A percentile compares a stretch with the other conserved stretches of the same genome.
Conservation (phyloP, 2,888 invertebrate species). For the Idaea aversata region DNA sequence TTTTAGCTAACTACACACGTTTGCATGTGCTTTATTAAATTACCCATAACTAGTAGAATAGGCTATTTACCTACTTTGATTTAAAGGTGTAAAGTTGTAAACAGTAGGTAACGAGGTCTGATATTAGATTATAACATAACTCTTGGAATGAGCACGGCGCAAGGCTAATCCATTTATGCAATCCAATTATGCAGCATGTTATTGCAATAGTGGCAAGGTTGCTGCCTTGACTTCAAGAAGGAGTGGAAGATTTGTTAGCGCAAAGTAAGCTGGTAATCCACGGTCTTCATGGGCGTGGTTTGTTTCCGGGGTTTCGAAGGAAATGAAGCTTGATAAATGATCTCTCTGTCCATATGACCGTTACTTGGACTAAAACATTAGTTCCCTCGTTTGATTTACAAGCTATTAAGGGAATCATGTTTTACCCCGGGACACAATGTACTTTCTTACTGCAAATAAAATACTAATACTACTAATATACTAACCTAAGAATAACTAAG, state of each 20-base stretch:
- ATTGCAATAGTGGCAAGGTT: slow-evolving; percentile 41
- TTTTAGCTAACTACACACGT: neutral
- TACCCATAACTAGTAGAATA: neutral
- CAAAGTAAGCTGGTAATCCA: neutral
- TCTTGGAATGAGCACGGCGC: slow-evolving; percentile 41
- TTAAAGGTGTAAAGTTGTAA: neutral
- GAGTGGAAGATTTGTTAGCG: slow-evolving; percentile 21
- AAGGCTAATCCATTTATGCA: slow-evolving; percentile 55
- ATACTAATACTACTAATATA: no score
- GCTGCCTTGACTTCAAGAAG: slow-evolving; percentile 51
- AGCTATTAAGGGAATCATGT: no score
- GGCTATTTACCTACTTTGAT: neutral
- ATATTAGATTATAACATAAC: slow-evolving; percentile 57
- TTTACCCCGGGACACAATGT: no score
- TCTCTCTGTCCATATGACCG: no score
- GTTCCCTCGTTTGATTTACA: no score
- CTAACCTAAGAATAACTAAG: no score
- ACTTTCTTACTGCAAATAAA: no score
- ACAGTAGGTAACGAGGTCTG: slow-evolving; percentile 1
- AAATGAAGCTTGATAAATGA: neutral
- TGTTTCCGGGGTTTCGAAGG: neutral
- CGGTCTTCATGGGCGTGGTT: neutral
- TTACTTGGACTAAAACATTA: no score
- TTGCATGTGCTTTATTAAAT: neutral
- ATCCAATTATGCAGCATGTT: slow-evolving; percentile 59